Evolutionary conservation across 1,140 invertebrate genomes (phyloP).

Genomic region (Mycetomoellerius zeteki): DNA sequence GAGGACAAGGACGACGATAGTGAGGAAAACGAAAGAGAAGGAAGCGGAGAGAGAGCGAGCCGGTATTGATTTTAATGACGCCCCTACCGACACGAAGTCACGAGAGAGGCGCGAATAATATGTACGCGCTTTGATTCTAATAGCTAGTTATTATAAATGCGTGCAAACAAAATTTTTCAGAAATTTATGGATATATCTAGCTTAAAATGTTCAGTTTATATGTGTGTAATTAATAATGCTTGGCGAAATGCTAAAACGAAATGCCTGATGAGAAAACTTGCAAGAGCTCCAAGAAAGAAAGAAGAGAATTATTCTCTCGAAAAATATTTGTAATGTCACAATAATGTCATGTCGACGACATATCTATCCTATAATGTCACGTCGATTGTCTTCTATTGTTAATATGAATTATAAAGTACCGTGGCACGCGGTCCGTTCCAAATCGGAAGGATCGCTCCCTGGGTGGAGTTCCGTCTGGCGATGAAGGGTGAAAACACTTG

Average conservation of each 20-base stretch:
- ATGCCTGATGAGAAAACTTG: conserved; percentile 1
- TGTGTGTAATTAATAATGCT: background rate
- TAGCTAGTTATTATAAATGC: conserved; percentile 57
- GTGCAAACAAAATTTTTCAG: conserved; percentile 5
- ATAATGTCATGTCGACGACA: background rate
- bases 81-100: conserved; percentile 82
- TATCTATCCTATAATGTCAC: background rate
- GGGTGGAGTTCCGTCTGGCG: conserved; percentile 22
- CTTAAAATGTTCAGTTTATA: conserved; percentile 6
- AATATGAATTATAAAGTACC: conserved; percentile 41
- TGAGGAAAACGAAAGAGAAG: conserved; percentile 60
- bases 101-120: conserved; percentile 84
- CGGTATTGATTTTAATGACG: conserved; percentile 87
- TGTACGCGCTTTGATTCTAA: conserved; percentile 79
- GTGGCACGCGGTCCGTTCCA: background rate
- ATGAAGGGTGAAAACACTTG: conserved; percentile 77
- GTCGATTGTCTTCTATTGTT: conserved; percentile 11
- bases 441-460: conserved; percentile 32
- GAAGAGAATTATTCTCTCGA: conserved; percentile 5
- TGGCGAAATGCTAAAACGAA: background rate
- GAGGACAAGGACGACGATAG: conserved; percentile 44
- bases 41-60: conserved; percentile 79
- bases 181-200: conserved; percentile 3
- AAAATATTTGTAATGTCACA: conserved; percentile 12
- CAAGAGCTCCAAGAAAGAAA: conserved; percentile 3